Evolutionary conservation across 2,113 vertebrate genomes (phyloP), one percentile per base, ranked within the genome.

Genomic region (Gopherus evgoodei): DNA sequence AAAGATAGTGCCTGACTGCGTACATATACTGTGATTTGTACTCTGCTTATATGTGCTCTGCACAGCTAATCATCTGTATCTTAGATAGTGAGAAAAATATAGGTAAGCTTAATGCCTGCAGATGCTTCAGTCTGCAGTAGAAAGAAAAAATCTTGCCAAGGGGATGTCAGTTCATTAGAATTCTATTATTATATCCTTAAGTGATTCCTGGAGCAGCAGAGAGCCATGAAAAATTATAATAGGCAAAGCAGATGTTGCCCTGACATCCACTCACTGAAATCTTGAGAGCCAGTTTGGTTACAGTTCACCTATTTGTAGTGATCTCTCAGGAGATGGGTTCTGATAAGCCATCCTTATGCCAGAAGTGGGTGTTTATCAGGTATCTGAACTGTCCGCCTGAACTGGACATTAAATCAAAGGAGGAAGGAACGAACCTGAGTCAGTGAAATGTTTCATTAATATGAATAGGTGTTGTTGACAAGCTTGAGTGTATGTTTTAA

Each of bases 401-500:
- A 52, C 47, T 52, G 85, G 84, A 76, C 62, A 57, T 87, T 52
- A 91, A 90, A 88, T 88, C 4, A 3, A 83, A 84, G 52, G 16
- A 57, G 35, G 4, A 75, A 81, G 54, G 84, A 94, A 88, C 5
- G 84, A 94, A 88, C 5, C 16, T n/a, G n/a, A 76, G 22, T 79
- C 38, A 59, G 17, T 80, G 80, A 93, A 82, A 96, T 88, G 19
- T 90, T 95, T 89, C 90, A 94, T 92, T 92, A 72, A 93, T 3
- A 12, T 47, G 49, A 90, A 84, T 92, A 90, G 89, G 29, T 56
- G 35, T 22, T 86, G 76, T 81, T 50, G 94, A 86, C 52, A 91
- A 90, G n/a, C 17, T 31, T 69, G 56, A 93, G 5, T 50, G 47
- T 22, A 42, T 69, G 8, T 86, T 83, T 92, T 56, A 95, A 93